Conservation (phyloP, 2,888 invertebrate species). For the Laspeyria flexula region DNA sequence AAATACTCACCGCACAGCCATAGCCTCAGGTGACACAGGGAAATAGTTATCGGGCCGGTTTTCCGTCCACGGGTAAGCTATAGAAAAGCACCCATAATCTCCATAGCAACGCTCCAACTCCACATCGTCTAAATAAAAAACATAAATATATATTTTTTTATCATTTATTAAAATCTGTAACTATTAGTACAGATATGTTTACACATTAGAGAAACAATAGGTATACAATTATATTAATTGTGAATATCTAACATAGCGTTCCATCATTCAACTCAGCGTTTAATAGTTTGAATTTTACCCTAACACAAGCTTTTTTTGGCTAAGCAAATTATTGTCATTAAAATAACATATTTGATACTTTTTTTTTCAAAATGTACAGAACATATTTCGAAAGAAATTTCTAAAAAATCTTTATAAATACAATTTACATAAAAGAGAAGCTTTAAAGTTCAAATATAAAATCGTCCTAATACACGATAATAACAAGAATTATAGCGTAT, state of each 20-base stretch:
- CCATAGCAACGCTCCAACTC: slow-evolving; percentile 90
- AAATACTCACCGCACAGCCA: slow-evolving; percentile 80
- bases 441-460: too few relatives aligned
- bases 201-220: too few relatives aligned
- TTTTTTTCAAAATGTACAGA: too few relatives aligned
- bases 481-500: too few relatives aligned
- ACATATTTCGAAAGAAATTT: too few relatives aligned
- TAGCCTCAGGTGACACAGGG: slow-evolving; percentile 89
- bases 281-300: slow-evolving; percentile 32
- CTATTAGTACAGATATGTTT: too few relatives aligned
- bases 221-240: too few relatives aligned
- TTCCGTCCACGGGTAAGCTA: slow-evolving; percentile 92
- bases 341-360: too few relatives aligned
- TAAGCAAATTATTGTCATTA: not conserved
- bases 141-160: not conserved
- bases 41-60: slow-evolving; percentile 92
- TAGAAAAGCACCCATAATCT: slow-evolving; percentile 93
- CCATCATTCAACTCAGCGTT: slow-evolving; percentile 18
- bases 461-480: too few relatives aligned
- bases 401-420: too few relatives aligned
- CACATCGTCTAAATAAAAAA: slow-evolving; percentile 64
- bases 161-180: slow-evolving; percentile 5
- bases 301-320: slow-evolving; percentile 29
- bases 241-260: not conserved
- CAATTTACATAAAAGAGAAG: too few relatives aligned